Base-by-base conservation (phyloP, 92 coral and sea anemone species). In the Plumapathes pennacea region DNA sequence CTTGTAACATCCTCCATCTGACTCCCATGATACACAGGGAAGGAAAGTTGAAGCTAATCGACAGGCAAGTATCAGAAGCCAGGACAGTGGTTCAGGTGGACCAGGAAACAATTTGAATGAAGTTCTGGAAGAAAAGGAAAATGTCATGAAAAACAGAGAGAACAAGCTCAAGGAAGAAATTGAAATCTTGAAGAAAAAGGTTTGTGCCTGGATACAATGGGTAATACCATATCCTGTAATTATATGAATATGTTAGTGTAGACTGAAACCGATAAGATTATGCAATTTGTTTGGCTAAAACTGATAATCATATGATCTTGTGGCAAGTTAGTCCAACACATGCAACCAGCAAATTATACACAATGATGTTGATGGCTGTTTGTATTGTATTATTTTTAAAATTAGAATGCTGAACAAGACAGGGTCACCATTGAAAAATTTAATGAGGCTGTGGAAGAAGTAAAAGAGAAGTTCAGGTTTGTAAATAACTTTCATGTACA, bases 391-490 rank as follows among this genome's bases (percentile, higher is more conserved):
- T 14, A 14, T n/a, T 1, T 31, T 51, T 25, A 10, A 4, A n/a
- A 6, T 23, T 42, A 87, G 96, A 72, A 71, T 57, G 69, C 90
- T 41, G 77, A 67, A n/a, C 70, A 77, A 37, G 78, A 83, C 28
- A 51, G 36, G 42, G 37, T 83, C 0, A 71, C 86, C 33, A 46
- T 74, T n/a, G 86, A 87, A 32, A 68, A 83, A 39, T 87, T 83
- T 53, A 80, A 87, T 57, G 53, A 74, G 28, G 96, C 96, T 19
- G 74, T 87, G 13, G 78, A 68, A 62, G 90, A 87, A 50, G 69
- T 85, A 2, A 56, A 70, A 32, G 60, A 55, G 46, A 87, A 87
- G 52, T 87, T 82, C 50, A 83, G 89, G 96, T 83, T 55, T 21
- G 57, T 20, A 19, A 11, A 14, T 1, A 13, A 21, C 25, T 25